Conservation (phyloP, 2,113 vertebrate species). For the Austrofundulus limnaeus region DNA sequence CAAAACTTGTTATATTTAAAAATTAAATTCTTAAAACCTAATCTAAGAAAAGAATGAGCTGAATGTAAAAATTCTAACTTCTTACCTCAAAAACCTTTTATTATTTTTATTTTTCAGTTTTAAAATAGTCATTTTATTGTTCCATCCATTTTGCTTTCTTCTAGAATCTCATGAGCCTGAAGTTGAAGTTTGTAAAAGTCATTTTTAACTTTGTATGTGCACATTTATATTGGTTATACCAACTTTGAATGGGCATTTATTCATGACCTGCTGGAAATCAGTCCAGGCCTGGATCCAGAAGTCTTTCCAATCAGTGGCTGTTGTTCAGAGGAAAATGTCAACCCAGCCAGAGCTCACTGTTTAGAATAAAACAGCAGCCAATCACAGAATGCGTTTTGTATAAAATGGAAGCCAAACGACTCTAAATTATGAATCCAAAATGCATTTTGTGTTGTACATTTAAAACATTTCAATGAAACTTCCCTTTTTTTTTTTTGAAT, state of each 20-base stretch:
- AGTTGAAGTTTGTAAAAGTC: neutral
- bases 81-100: too few relatives aligned
- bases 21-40: neutral
- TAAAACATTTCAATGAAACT: neutral
- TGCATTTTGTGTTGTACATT: neutral
- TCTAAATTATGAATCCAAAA: slow-evolving; percentile 55
- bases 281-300: neutral
- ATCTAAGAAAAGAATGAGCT: too few relatives aligned
- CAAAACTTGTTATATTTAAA: neutral
- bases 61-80: too few relatives aligned
- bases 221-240: neutral
- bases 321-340: slow-evolving; percentile 57
- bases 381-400: slow-evolving; percentile 45
- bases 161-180: neutral
- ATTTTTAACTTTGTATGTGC: neutral
- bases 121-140: too few relatives aligned
- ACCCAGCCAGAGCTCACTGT: slow-evolving; percentile 27
- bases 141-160: neutral
- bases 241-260: slow-evolving; percentile 22
- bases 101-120: too few relatives aligned
- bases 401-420: slow-evolving; percentile 35
- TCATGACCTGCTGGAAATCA: slow-evolving; percentile 45
- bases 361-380: slow-evolving; percentile 50
- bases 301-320: slow-evolving; percentile 59
- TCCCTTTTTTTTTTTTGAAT: neutral